Evolutionary conservation across 2,113 vertebrate genomes (phyloP).

Genomic region (Crotophaga sulcirostris): DNA sequence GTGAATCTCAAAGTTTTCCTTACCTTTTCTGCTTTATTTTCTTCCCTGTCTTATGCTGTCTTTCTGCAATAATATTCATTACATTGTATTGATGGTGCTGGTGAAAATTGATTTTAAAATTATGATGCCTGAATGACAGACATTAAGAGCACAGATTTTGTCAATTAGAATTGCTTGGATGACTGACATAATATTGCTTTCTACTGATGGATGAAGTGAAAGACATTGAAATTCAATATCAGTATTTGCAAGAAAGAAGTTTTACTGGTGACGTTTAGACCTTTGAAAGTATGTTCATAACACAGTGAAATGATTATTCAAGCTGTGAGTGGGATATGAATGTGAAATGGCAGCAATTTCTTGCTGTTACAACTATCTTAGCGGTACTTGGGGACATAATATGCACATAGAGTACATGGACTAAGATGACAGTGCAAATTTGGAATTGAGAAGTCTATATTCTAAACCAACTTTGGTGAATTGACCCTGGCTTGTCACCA

Average conservation of each 20-base stretch:
- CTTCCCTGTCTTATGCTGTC: neutral
- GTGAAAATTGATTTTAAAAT: constrained; percentile 21
- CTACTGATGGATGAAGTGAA: neutral
- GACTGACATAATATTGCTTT: constrained; percentile 40
- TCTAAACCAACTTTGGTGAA: neutral
- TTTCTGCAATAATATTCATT: neutral
- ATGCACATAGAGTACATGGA: neutral
- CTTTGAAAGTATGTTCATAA: neutral
- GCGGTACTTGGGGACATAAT: neutral
- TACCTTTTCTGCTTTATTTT: neutral
- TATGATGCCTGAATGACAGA: neutral
- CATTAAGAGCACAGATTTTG: neutral
- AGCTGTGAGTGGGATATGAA: neutral
- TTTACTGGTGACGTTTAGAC: neutral
- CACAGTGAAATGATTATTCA: neutral
- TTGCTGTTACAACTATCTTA: neutral
- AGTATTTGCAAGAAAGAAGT: neutral
- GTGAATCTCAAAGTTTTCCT: neutral
- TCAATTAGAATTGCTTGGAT: neutral
- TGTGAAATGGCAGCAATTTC: neutral
- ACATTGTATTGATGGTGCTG: neutral
- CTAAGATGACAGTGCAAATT: neutral
- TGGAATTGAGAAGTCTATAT: neutral
- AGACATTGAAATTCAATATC: neutral
- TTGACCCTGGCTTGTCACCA: neutral